Base-by-base conservation (phyloP, 2,888 invertebrate genomes). In the Embidobia sp. region DNA sequence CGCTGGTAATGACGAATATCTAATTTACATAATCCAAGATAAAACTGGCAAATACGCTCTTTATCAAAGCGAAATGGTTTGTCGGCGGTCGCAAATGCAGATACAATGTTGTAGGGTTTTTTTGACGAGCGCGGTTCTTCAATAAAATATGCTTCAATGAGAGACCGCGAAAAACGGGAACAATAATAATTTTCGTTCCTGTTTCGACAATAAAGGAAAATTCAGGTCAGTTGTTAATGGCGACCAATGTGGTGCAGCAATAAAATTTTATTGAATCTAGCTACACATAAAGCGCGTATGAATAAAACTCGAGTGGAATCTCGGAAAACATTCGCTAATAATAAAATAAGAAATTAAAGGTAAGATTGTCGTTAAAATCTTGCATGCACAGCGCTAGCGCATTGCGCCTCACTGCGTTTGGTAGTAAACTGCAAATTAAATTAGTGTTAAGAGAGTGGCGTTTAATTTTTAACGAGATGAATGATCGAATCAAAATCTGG, bases 111-210 rank as follows among this genome's bases (percentile, higher is more conserved):
- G 35, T 53, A n/a, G 42, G 49, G 57, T 22, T 57, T 61, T 59
- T 69, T 70, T 70, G 61, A 70, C 57, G 53, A 70, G 19, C 31
- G 29, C 29, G 26, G 53, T 19, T 72, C 26, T 63, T 63, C 63
- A 72, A 72, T 72, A 55, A 72, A 53, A 61, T 53, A 63, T 61
- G 33, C 19, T 44, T 35, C 33, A 70, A n/a, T n/a, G n/a, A 19
- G 53, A 53, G 49, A 42, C 33, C 33, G 42, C 33, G 59, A 69
- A 69, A 59, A 69, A 69, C 26, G 49, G 40, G 7, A 8, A 33
- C 19, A 35, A 59, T 69, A 59, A 59, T 72, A 51, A 72, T 53
- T 72, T 72, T 72, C 61, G 53, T 72, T 63, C 15, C 35, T 37
- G 63, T 61, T 72, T 53, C 46, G 16, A 55, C 53, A 53, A 61